Percentiles rank a stretch among this genome's conserved stretches.
Evolutionary conservation across 2,797 vertebrate species (phyloP).

Genomic region (Mus minutoides): DNA sequence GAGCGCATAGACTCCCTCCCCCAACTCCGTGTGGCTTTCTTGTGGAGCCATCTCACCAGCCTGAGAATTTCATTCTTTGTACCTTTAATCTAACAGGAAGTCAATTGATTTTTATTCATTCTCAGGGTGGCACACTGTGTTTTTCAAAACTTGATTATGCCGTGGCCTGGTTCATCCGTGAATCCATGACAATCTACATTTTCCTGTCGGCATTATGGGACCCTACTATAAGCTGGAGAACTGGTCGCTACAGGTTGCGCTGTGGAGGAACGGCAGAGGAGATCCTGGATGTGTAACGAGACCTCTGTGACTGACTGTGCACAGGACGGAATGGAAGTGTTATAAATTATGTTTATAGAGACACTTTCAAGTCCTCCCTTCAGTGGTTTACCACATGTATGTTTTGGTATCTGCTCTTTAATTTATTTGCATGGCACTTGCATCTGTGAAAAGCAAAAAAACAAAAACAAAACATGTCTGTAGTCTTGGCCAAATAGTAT

Average conservation of each 20-base stretch:
- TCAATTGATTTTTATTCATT: constrained; percentile 62
- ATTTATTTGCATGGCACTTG: constrained; percentile 93
- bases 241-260: constrained; percentile 96
- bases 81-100: neutral
- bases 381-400: constrained; percentile 89
- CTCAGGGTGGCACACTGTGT: constrained; percentile 92
- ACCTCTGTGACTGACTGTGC: constrained; percentile 85
- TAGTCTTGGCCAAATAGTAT: constrained; percentile 88
- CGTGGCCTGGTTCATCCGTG: constrained; percentile 98
- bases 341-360: constrained; percentile 89
- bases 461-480: constrained; percentile 73
- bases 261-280: constrained; percentile 98
- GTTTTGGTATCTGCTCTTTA: constrained; percentile 90
- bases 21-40: neutral
- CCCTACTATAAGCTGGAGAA: constrained; percentile 98
- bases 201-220: constrained; percentile 98
- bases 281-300: constrained; percentile 95
- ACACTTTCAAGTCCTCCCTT: constrained; percentile 89
- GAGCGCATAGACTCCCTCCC: neutral
- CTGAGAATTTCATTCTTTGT: neutral
- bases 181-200: constrained; percentile 99
- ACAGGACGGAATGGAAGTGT: constrained; percentile 86
- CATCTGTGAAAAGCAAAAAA: constrained; percentile 84
- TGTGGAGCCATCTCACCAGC: neutral
- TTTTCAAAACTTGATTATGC: constrained; percentile 99